These are phyloP conservation scores for Tenebrio molitor DNA, from an alignment of 1,140 invertebrate species.

Conservation along the genomic window DNA sequence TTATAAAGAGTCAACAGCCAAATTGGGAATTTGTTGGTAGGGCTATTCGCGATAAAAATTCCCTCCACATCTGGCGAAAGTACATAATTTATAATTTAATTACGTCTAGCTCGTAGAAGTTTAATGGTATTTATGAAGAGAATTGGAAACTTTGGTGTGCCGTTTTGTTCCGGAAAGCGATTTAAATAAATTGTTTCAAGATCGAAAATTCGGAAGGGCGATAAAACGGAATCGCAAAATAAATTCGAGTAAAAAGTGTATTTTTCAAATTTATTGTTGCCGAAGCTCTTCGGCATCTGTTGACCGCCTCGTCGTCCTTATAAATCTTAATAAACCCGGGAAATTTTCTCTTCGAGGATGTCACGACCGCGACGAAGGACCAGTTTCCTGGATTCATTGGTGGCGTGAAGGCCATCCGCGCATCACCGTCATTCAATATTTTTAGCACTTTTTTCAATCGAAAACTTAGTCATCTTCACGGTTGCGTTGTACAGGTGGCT, in stretches of 20 bases:
- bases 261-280: constrained; percentile 1
- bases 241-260: constrained; percentile 21
- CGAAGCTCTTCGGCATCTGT: background rate
- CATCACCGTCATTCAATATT: background rate
- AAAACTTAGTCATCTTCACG: background rate
- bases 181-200: constrained; percentile 23
- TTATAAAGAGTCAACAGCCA: background rate
- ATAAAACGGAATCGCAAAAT: constrained; percentile 28
- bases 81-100: constrained; percentile 12
- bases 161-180: background rate
- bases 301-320: background rate
- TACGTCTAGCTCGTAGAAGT: background rate
- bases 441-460: background rate
- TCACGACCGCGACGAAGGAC: background rate
- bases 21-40: background rate
- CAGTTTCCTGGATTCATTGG: background rate
- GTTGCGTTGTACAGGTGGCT: constrained; percentile 20
- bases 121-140: background rate
- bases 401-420: background rate
- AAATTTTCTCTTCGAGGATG: background rate
- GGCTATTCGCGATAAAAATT: background rate
- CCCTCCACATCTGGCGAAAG: constrained; percentile 1
- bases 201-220: constrained; percentile 4
- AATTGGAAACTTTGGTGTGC: background rate
- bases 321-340: too few relatives aligned